Percentiles rank a stretch among this genome's conserved stretches.
These are phyloP conservation scores for Lagorchestes hirsutus DNA, from an alignment of 2,797 vertebrate species.

Conservation along the genomic window DNA sequence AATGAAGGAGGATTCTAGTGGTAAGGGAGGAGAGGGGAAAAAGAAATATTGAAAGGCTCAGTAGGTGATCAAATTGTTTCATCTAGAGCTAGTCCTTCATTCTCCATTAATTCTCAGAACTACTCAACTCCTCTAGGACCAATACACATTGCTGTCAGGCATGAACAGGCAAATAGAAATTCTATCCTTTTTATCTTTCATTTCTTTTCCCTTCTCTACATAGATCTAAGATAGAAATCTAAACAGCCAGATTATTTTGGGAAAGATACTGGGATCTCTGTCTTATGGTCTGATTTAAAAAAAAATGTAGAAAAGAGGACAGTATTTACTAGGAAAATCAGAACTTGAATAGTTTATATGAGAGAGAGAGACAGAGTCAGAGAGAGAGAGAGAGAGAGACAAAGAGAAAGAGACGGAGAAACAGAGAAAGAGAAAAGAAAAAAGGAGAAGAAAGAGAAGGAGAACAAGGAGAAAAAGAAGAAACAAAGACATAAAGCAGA, in stretches of 20 bases:
- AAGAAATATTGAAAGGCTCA: not conserved
- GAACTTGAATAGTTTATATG: not conserved
- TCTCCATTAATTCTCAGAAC: not conserved
- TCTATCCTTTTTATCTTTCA: not conserved
- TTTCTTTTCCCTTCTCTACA: not conserved
- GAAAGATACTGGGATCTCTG: not conserved
- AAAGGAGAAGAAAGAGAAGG: too few relatives aligned
- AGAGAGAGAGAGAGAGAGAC: too few relatives aligned
- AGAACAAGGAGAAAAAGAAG: not conserved
- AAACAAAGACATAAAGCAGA: too few relatives aligned
- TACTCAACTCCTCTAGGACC: not conserved
- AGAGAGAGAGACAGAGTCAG: not conserved
- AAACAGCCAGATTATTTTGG: not conserved
- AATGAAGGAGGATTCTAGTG: not conserved
- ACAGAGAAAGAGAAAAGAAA: too few relatives aligned
- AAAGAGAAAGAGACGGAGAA: too few relatives aligned
- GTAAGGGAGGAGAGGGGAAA: not conserved
- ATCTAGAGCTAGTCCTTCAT: not conserved
- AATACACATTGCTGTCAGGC: not conserved
- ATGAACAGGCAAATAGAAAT: not conserved
- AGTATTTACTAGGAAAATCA: not conserved
- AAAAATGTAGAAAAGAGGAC: not conserved
- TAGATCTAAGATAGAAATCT: not conserved
- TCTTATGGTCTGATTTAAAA: not conserved
- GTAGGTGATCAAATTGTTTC: not conserved